Evolutionary conservation across 2,888 invertebrate species (phyloP).

Genomic region (Tetragonula carbonaria): DNA sequence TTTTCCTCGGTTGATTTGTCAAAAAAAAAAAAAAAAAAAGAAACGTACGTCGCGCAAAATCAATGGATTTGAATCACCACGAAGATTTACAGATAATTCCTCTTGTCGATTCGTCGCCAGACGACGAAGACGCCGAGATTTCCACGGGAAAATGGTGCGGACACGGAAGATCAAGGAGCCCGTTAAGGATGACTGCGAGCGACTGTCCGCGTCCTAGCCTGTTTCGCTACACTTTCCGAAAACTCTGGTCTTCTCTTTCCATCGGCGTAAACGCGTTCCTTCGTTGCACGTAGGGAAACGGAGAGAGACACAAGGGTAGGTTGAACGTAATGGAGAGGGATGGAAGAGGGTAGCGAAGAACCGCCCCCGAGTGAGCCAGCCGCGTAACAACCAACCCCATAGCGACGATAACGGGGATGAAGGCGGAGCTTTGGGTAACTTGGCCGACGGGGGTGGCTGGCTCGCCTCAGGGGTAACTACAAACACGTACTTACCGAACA

Average conservation of each 20-base stretch:
- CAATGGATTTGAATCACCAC: too few relatives aligned
- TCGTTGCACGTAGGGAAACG: neutral
- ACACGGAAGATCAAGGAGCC: slow-evolving; percentile 30
- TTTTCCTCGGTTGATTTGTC: too few relatives aligned
- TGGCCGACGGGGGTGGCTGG: slow-evolving; percentile 77
- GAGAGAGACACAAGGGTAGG: slow-evolving; percentile 34
- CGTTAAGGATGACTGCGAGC: slow-evolving; percentile 52
- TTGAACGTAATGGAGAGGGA: slow-evolving; percentile 18
- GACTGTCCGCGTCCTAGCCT: slow-evolving; percentile 52
- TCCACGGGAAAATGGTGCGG: neutral
- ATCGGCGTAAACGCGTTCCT: slow-evolving; percentile 1
- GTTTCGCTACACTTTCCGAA: slow-evolving; percentile 46
- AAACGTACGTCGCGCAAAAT: too few relatives aligned
- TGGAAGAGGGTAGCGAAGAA: slow-evolving; percentile 58
- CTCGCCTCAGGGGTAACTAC: slow-evolving; percentile 83
- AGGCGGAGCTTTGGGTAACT: slow-evolving; percentile 73
- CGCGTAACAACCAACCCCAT: slow-evolving; percentile 75
- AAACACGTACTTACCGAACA: slow-evolving; percentile 83
- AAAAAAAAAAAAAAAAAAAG: too few relatives aligned
- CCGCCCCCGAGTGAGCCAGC: slow-evolving; percentile 80
- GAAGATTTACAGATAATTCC: neutral
- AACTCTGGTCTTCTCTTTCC: slow-evolving; percentile 18
- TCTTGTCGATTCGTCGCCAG: neutral
- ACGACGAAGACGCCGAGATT: neutral
- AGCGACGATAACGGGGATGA: slow-evolving; percentile 68